Evolutionary conservation across 1,140 invertebrate species (phyloP), one percentile per base, ranked within the genome.

Genomic region (Anastrepha obliqua): DNA sequence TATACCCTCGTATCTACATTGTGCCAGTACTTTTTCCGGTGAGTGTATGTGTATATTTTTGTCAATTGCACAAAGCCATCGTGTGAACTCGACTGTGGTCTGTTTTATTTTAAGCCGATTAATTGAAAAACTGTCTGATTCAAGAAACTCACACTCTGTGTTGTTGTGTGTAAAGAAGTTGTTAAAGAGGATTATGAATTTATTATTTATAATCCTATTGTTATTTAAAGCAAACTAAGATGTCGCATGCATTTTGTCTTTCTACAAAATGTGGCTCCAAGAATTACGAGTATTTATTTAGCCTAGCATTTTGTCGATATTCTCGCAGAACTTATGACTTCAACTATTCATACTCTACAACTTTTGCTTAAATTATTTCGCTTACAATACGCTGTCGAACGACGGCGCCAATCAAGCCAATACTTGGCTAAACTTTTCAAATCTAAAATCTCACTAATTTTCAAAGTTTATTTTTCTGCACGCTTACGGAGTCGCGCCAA

Each of bases 401-500:
- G 11, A 11, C 51, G 6, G 5, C 5, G 51, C 9, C 51, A 55
- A 55, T 55, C 51, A 55, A 9, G 47, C 47, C 44, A 55, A 55
- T 81, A 51, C 20, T 29, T 81, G 47, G 17, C 7, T 81, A 55
- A 81, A 81, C 74, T 55, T 81, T 81, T 58, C 74, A 81, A 81
- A 81, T 81, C 74, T 20, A 51, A 51, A 81, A 81, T 81, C 74
- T 81, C 74, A 81, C 74, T 81, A 81, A 51, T 81, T 81, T 81
- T 55, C 74, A 55, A 81, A 81, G 74, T 81, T 81, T 81, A 81
- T 55, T 55, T 81, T 81, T 81, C 74, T 51, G 74, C 74, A 51
- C 74, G 74, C 74, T 81, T 81, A 81, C 74, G 74, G n/a, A 81
- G 74, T 81, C 74, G 74, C 74, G n/a, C 74, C 74, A 81, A 81